These are phyloP conservation scores for Ericerus pela DNA, from an alignment of 1,140 invertebrate genomes.

Conservation along the genomic window DNA sequence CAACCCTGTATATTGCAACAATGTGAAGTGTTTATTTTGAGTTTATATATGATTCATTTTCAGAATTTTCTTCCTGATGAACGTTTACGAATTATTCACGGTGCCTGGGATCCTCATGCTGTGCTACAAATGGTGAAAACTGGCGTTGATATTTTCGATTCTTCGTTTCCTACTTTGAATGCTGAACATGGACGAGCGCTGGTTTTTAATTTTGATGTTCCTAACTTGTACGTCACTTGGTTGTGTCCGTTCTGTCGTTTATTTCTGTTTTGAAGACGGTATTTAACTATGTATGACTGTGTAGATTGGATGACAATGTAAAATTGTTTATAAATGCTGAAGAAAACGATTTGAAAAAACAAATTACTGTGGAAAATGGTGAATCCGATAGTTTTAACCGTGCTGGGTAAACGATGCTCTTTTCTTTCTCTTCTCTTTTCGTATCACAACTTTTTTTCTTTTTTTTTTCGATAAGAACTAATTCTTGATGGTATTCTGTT, in stretches of 20 bases:
- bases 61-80: slow-evolving; percentile 45
- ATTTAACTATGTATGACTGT: neutral
- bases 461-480: neutral
- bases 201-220: slow-evolving; percentile 33
- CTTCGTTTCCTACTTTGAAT: slow-evolving; percentile 46
- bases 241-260: neutral
- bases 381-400: too few species aligned
- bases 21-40: too few species aligned
- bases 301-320: neutral
- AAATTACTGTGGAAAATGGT: slow-evolving; percentile 8
- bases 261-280: neutral
- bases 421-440: too few species aligned
- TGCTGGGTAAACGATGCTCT: too few species aligned
- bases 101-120: slow-evolving; percentile 48
- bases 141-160: slow-evolving; percentile 71
- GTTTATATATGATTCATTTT: too few species aligned
- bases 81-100: slow-evolving; percentile 47
- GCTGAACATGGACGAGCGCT: slow-evolving; percentile 46
- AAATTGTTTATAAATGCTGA: neutral
- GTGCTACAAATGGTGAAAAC: slow-evolving; percentile 46
- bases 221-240: slow-evolving; percentile 16
- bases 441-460: too few species aligned
- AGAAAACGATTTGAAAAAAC: neutral
- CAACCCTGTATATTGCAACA: too few species aligned
- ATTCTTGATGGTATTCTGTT: neutral